These are phyloP conservation scores for Gavia stellata DNA, from an alignment of 2,113 vertebrate species.

Conservation along the genomic window DNA sequence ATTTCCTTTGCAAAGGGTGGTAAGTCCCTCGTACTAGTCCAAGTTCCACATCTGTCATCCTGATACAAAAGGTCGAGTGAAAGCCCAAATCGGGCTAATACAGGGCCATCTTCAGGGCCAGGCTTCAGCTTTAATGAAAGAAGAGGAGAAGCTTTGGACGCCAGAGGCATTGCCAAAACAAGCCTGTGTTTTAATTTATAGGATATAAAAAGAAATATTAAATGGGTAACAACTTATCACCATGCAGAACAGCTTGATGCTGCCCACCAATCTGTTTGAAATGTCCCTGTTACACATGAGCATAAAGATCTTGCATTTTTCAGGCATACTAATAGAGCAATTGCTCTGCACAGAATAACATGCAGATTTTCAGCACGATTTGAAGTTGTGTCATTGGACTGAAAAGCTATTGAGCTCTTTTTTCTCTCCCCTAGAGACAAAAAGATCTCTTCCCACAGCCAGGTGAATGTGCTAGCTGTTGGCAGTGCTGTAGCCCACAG, in stretches of 20 bases:
- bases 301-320: not conserved
- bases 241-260: not conserved
- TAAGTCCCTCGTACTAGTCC: not conserved
- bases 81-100: not conserved
- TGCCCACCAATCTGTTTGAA: not conserved
- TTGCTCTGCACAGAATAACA: not conserved
- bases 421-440: accelerated
- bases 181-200: not conserved
- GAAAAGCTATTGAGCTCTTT: not conserved
- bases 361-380: not conserved
- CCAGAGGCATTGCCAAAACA: not conserved
- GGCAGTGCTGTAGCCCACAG: not conserved
- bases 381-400: not conserved
- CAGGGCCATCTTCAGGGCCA: not conserved
- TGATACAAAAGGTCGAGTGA: not conserved
- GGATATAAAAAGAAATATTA: not conserved
- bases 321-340: not conserved
- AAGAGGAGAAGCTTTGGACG: not conserved
- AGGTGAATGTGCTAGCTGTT: not conserved
- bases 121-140: not conserved
- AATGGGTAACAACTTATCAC: not conserved
- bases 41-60: not conserved
- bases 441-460: not conserved
- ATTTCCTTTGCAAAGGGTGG: not conserved
- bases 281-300: not conserved